Evolutionary conservation across 1,140 invertebrate genomes (phyloP).

Genomic region (Formica selysi): DNA sequence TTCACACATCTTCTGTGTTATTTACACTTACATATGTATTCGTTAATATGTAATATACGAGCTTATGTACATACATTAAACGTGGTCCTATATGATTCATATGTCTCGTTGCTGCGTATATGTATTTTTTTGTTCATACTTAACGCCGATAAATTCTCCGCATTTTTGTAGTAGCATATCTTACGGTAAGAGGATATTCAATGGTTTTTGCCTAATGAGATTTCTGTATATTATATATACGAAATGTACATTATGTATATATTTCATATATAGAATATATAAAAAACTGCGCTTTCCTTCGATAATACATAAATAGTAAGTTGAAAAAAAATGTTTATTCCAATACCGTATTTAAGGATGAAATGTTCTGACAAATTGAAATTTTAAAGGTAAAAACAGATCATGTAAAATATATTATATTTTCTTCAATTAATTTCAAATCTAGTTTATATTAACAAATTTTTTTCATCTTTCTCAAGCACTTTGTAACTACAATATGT

Average conservation of each 20-base stretch:
- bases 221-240: slow-evolving; percentile 42
- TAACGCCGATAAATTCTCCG: slow-evolving; percentile 53
- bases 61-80: slow-evolving; percentile 81
- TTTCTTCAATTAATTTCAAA: background rate
- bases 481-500: background rate
- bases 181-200: slow-evolving; percentile 55
- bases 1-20: slow-evolving; percentile 66
- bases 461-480: background rate
- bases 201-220: slow-evolving; percentile 4
- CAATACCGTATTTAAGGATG: background rate
- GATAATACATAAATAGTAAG: background rate
- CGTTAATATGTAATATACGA: slow-evolving; percentile 56
- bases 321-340: background rate
- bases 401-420: background rate
- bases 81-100: slow-evolving; percentile 82
- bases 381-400: background rate
- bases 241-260: slow-evolving; percentile 58
- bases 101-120: slow-evolving; percentile 81
- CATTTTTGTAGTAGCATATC: slow-evolving; percentile 6
- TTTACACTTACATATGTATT: slow-evolving; percentile 69
- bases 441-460: background rate
- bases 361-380: background rate
- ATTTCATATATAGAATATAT: slow-evolving; percentile 25
- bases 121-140: slow-evolving; percentile 60
- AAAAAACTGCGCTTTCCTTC: slow-evolving; percentile 13